Evolutionary conservation across 2,113 vertebrate species (phyloP), one percentile per base, ranked within the genome.

Genomic region (Picathartes gymnocephalus): DNA sequence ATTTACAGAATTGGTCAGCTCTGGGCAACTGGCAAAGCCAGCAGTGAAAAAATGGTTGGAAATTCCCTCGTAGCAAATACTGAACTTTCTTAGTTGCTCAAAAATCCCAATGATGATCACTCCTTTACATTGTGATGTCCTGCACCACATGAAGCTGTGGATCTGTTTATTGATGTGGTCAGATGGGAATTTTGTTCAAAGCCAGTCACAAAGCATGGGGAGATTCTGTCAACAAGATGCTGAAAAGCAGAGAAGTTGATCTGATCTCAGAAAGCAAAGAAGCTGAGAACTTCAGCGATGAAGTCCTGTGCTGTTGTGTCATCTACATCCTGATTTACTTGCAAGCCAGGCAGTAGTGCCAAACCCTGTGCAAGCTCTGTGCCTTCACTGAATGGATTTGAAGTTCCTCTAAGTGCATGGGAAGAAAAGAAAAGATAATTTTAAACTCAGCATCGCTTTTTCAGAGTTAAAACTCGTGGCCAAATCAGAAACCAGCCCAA

Each of bases 51-150:
- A 88, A 7, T 33, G 47, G 23, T 42, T 71, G 56, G 81, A 51
- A 79, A 85, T 93, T 85, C 79, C 81, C 31, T 87, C 70, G 68
- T 14, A 51, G 78, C 57, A 94, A 94, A 94, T 81, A 85, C 51
- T 72, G 42, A 85, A 64, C 70, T 84, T 92, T 69, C 42, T 45
- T 72, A 60, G 25, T 51, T 81, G 68, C 42, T 74, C 48, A 44
- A 8, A 69, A 84, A 73, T 25, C 60, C 37, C 25, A 24, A 51
- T 31, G 19, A 27, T 33, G 7, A 8, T 80, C 8, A 7, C 13
- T 68, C 21, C 39, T 25, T 76, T 60, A 35, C 4, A 7, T 51
- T 37, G 42, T 22, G n/a, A 27, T 9, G 7, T 48, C 24, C 62
- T 64, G 19, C 37, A 14, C 68, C 10, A 3, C 1, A 2, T 35